Conservation (phyloP, 2,797 vertebrate genomes). For the Sylvia borin region DNA sequence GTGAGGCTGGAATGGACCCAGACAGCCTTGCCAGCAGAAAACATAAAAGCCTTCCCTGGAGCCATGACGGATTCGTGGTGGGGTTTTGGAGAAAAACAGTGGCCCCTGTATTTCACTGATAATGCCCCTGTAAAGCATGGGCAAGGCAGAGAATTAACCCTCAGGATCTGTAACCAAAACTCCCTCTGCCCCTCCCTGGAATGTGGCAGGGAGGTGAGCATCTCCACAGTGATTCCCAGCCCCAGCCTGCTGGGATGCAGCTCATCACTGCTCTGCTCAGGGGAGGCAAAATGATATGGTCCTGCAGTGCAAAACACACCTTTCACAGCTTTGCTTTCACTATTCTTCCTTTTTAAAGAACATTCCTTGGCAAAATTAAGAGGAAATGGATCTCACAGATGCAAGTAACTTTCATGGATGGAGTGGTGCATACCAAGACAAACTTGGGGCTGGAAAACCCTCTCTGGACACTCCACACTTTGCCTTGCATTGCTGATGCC, state of each 20-base stretch:
- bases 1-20: neutral
- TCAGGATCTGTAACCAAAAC: neutral
- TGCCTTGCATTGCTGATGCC: neutral
- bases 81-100: neutral
- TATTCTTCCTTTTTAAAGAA: neutral
- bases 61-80: fast-evolving
- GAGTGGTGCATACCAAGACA: neutral
- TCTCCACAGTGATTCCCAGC: neutral
- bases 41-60: neutral
- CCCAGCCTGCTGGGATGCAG: neutral
- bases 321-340: neutral
- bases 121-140: neutral
- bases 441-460: neutral
- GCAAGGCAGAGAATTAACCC: neutral
- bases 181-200: neutral
- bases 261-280: neutral
- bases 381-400: neutral
- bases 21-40: neutral
- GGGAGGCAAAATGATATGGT: neutral
- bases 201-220: neutral
- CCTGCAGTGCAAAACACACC: neutral
- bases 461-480: neutral
- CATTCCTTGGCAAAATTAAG: neutral
- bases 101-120: neutral
- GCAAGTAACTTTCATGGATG: neutral